These are phyloP conservation scores for Myotis daubentonii DNA, from an alignment of 2,797 vertebrate species.

Conservation along the genomic window DNA sequence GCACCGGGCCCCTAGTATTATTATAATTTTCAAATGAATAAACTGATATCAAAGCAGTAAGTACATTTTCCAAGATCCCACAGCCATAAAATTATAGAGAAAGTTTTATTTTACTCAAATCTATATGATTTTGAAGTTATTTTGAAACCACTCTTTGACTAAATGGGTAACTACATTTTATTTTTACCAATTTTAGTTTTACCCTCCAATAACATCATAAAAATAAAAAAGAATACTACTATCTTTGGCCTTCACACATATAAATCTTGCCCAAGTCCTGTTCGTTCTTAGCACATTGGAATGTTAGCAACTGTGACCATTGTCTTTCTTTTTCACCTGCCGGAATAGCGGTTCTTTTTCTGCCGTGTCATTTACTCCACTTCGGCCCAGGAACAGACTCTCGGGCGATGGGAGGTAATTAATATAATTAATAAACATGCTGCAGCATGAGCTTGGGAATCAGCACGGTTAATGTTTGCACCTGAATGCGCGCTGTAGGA, in stretches of 20 bases:
- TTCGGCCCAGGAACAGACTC: accelerated
- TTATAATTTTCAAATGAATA: not conserved
- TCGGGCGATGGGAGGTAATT: not conserved
- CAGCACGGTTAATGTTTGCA: not conserved
- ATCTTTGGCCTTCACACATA: not conserved
- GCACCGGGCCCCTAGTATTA: no score
- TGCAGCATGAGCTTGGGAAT: accelerated
- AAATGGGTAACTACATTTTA: not conserved
- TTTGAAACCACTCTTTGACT: not conserved
- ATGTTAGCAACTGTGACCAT: not conserved
- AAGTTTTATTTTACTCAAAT: not conserved
- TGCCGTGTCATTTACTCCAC: no score
- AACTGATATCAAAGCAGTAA: not conserved
- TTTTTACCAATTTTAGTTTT: not conserved
- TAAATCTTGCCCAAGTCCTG: not conserved
- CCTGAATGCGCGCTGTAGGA: not conserved
- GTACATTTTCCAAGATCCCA: not conserved
- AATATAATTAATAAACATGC: not conserved
- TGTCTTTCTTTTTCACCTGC: no score
- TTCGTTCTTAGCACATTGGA: not conserved
- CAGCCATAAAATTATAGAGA: not conserved
- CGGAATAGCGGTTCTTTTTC: accelerated
- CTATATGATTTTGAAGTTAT: not conserved
- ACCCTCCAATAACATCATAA: not conserved
- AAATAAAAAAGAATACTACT: not conserved